Base-by-base conservation (phyloP, 2,888 invertebrate genomes). In the Dasypogon diadema region DNA sequence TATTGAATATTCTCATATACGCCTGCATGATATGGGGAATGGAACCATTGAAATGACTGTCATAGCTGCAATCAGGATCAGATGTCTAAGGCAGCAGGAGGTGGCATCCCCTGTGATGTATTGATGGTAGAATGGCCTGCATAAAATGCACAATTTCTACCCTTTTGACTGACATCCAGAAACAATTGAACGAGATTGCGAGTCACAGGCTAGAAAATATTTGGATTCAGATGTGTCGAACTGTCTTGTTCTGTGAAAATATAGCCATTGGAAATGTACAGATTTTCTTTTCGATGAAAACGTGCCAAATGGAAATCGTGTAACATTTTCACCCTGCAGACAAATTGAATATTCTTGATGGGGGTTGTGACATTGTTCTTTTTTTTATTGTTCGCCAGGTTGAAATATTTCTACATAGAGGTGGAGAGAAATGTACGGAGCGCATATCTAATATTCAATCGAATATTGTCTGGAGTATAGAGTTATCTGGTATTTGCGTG, bases 271-370 rank as follows among this genome's bases (percentile, higher is more conserved):
- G 30, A 8, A 5, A 30, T 30, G 30, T 30, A 30, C 3, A 30
- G 30, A 5, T 30, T 8, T 30, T 5, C 8, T 30, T 8, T 30
- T 30, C 30, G 30, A 30, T 30, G 8, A 30, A 30, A 30, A 30
- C 30, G 30, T 30, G 30, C 8, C 30, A 30, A 30, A 30, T 30
- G 30, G 30, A 30, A 30, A 30, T 30, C 30, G 8, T 30, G 30
- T 8, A 5, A 30, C 3, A 8, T 30, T 3, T 8, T 8, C 3
- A 46, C 46, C 12, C 12, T 30, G 16, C n/a, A 2, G 30, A 10
- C 3, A 58, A 58, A 58, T 58, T 58, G 58, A 58, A 16, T 58
- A 30, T 14, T 6, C 16, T 30, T 34, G 58, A 4, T 58, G 6
- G 30, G 30, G 58, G n/a, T 24, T 30, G 58, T 30, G n/a, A n/a